Evolutionary conservation across 2,797 vertebrate genomes (phyloP).

Genomic region (Sphenopsis melanotis): DNA sequence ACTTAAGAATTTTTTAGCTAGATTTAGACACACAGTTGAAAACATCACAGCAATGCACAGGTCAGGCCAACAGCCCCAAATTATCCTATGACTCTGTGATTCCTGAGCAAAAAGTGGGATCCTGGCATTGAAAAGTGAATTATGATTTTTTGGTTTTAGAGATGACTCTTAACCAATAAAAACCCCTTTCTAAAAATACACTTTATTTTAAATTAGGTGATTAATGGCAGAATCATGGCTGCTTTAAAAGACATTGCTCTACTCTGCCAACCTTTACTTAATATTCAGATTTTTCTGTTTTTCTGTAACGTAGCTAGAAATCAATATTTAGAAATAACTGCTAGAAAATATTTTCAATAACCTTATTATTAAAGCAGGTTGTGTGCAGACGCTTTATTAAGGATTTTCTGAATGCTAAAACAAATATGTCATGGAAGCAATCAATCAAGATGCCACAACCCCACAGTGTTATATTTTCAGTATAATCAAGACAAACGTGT

Average conservation of each 20-base stretch:
- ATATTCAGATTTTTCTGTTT: not conserved
- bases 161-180: not conserved
- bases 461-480: not conserved
- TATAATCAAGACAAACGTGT: slow-evolving; percentile 51
- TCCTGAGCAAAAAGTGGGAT: not conserved
- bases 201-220: not conserved
- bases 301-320: slow-evolving; percentile 9
- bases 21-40: not conserved
- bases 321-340: slow-evolving; percentile 50
- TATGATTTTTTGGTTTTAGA: not conserved
- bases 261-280: not conserved
- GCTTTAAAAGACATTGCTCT: not conserved
- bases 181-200: not conserved
- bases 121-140: not conserved
- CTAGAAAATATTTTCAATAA: slow-evolving; percentile 64
- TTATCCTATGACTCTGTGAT: not conserved
- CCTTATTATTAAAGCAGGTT: slow-evolving; percentile 63
- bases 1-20: not conserved
- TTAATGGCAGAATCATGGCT: not conserved
- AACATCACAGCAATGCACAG: not conserved
- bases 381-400: slow-evolving; percentile 59
- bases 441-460: slow-evolving; percentile 57
- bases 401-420: slow-evolving; percentile 59
- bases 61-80: not conserved
- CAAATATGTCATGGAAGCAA: slow-evolving; percentile 57